These are phyloP conservation scores for Andrena camellia DNA, from an alignment of 2,888 invertebrate genomes.

Conservation along the genomic window DNA sequence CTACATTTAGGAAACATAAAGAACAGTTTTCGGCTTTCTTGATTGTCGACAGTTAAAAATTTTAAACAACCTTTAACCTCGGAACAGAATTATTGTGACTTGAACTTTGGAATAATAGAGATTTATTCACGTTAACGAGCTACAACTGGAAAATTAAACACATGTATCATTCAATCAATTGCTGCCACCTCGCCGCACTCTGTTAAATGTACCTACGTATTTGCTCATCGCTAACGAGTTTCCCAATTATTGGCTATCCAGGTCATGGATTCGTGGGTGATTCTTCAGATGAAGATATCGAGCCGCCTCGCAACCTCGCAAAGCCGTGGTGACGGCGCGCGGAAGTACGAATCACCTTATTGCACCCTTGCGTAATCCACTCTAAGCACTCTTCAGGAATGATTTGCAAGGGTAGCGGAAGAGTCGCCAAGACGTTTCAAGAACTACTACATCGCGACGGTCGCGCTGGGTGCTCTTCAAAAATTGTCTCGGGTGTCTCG, in stretches of 20 bases:
- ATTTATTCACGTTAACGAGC: not conserved
- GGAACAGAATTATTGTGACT: not conserved
- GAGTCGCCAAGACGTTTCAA: slow-evolving; percentile 14
- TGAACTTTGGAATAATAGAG: too few species aligned
- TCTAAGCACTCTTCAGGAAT: not conserved
- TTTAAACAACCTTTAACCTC: not conserved
- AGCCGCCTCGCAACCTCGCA: not conserved
- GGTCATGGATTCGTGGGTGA: not conserved
- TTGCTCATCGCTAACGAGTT: slow-evolving; percentile 6
- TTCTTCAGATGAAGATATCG: not conserved
- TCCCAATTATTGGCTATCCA: slow-evolving; percentile 5
- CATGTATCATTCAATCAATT: not conserved
- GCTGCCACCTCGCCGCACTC: not conserved
- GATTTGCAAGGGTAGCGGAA: slow-evolving; percentile 10
- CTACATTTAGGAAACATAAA: not conserved
- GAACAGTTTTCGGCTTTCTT: not conserved
- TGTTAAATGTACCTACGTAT: not conserved
- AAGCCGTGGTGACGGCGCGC: not conserved
- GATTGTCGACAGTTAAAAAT: not conserved
- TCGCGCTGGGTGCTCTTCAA: slow-evolving; percentile 29
- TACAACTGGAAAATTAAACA: not conserved
- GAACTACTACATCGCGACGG: slow-evolving; percentile 17
- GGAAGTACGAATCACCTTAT: not conserved
- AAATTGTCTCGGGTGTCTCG: slow-evolving; percentile 52
- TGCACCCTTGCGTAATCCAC: not conserved